Conservation (phyloP, 2,113 vertebrate genomes). For the Triplophysa dalaica region DNA sequence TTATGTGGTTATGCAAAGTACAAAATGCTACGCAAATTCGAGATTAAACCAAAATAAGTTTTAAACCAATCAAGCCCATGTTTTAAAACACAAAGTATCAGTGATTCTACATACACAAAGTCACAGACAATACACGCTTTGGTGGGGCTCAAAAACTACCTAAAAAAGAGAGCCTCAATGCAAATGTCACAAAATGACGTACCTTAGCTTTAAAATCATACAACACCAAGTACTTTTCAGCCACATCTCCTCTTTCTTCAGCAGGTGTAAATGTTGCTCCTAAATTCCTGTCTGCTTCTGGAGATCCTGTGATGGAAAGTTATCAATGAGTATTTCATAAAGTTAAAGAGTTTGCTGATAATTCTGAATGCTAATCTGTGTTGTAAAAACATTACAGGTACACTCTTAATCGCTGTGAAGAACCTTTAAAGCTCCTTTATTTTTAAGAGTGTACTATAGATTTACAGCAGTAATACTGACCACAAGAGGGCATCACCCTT, state of each 20-base stretch:
- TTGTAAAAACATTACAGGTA: neutral
- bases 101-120: too few relatives aligned
- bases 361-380: neutral
- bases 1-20: too few relatives aligned
- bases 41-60: too few relatives aligned
- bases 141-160: neutral
- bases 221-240: constrained; percentile 57
- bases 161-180: neutral
- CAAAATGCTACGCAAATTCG: too few relatives aligned
- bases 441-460: too few relatives aligned
- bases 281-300: constrained; percentile 4
- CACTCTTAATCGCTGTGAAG: too few relatives aligned
- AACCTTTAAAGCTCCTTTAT: too few relatives aligned
- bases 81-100: too few relatives aligned
- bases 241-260: neutral
- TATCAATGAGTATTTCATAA: neutral
- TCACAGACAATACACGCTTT: too few relatives aligned
- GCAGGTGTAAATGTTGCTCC: constrained; percentile 39
- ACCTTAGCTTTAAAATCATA: constrained; percentile 67
- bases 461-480: constrained; percentile 47
- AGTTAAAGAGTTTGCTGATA: neutral
- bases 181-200: constrained; percentile 2
- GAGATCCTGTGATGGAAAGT: neutral
- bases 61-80: too few relatives aligned
- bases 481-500: constrained; percentile 44